These are phyloP conservation scores for Anas platyrhynchos DNA, from an alignment of 2,113 vertebrate species.

Conservation along the genomic window DNA sequence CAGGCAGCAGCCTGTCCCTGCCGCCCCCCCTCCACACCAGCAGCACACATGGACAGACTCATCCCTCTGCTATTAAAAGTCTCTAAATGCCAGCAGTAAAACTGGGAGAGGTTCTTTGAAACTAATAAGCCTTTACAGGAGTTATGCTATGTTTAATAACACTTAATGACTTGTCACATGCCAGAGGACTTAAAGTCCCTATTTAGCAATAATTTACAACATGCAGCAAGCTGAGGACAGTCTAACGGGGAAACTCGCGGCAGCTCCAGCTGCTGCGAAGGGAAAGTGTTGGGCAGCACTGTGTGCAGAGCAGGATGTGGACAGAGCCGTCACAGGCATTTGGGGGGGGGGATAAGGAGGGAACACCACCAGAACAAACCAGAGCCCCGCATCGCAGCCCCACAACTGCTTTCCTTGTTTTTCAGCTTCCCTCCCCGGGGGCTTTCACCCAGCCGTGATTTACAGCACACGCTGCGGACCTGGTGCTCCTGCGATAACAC, in stretches of 20 bases:
- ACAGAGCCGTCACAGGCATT: fast-evolving
- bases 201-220: constrained; percentile 62
- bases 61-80: not conserved
- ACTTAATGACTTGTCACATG: constrained; percentile 52
- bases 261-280: not conserved
- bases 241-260: fast-evolving
- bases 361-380: fast-evolving
- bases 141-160: constrained; percentile 48
- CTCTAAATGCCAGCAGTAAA: constrained; percentile 34
- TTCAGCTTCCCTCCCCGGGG: fast-evolving
- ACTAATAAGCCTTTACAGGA: constrained; percentile 53
- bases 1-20: not conserved
- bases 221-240: not conserved
- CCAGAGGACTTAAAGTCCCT: constrained; percentile 53
- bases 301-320: not conserved
- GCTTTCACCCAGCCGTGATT: not conserved
- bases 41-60: fast-evolving
- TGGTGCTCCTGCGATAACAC: fast-evolving
- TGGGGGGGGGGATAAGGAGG: not conserved
- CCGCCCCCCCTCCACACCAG: fast-evolving
- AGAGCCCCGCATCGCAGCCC: not conserved
- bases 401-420: fast-evolving
- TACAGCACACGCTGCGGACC: not conserved
- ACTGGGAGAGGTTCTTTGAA: constrained; percentile 20
- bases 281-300: not conserved